Base-by-base conservation (phyloP, 1,140 invertebrate genomes). In the Heliconius melpomene region DNA sequence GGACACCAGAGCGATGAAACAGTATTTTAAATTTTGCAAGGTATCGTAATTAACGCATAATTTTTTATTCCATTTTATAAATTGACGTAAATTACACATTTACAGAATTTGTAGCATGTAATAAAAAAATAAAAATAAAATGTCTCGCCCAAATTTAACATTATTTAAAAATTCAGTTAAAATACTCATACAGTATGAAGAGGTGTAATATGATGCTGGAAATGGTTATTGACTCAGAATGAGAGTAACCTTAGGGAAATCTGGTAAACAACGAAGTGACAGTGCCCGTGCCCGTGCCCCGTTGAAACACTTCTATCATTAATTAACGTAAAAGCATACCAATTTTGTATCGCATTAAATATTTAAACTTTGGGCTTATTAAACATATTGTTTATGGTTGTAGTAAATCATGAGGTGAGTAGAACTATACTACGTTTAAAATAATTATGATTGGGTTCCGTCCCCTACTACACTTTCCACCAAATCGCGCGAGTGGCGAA, bases 231-330 rank as follows among this genome's bases (percentile, higher is more conserved):
- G 60, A 66, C 60, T 66, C 60, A 66, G 60, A 66, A 66, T 66
- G 13, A 29, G 60, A 66, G 60, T 66, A 66, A 66, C 60, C 23
- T 29, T 29, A 66, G 60, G 60, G 60, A 66, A 66, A 66, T 66
- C 60, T 66, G 60, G 60, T 66, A 66, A 66, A 66, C 60, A 66
- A 66, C 60, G 60, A 66, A 66, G 29, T 66, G 60, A 66, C 60
- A 66, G 60, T 66, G 60, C 60, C 60, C 9, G 60, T 29, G 60
- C 60, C 60, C 60, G 60, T 66, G 60, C 60, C 26, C 60, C 13
- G 60, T 66, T 29, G 60, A 66, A 66, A 66, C 60, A 66, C 60
- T 66, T 66, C 26, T 29, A 18, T 26, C 23, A 66, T 66, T 66
- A 66, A 29, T 29, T 66, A 66, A 16, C 26, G 26, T 66, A 66